Conservation (phyloP, 2,113 vertebrate genomes). For the Mobula hypostoma region DNA sequence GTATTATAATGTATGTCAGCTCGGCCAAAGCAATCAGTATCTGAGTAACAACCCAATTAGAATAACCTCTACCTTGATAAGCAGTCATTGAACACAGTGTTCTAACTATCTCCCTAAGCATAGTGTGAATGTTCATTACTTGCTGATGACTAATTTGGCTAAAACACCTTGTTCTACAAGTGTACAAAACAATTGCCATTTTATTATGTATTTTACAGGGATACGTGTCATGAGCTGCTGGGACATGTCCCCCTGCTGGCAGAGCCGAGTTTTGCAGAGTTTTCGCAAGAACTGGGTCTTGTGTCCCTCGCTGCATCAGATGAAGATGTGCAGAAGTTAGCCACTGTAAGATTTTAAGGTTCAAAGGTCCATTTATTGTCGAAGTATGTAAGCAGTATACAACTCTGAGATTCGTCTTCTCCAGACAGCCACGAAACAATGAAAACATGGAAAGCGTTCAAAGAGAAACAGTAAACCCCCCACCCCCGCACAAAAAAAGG, state of each 20-base stretch:
- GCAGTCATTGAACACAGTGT: background rate
- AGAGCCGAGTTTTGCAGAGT: slow-evolving; percentile 92
- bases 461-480: too few species aligned
- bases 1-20: too few species aligned
- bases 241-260: slow-evolving; percentile 93
- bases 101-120: background rate
- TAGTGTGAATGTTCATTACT: background rate
- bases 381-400: too few species aligned
- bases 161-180: background rate
- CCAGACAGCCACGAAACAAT: too few species aligned
- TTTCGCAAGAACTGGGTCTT: slow-evolving; percentile 94
- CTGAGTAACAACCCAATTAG: background rate
- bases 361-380: background rate
- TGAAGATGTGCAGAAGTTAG: slow-evolving; percentile 91
- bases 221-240: slow-evolving; percentile 91
- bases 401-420: too few species aligned
- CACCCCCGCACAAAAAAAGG: too few species aligned
- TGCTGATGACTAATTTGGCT: background rate
- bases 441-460: too few species aligned
- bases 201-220: slow-evolving; percentile 55
- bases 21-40: background rate
- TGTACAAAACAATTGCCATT: background rate
- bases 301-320: slow-evolving; percentile 89
- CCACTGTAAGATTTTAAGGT: slow-evolving; percentile 73
- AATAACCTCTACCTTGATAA: background rate